These are phyloP conservation scores for Origma solitaria DNA, from an alignment of 2,113 vertebrate species.

Conservation along the genomic window DNA sequence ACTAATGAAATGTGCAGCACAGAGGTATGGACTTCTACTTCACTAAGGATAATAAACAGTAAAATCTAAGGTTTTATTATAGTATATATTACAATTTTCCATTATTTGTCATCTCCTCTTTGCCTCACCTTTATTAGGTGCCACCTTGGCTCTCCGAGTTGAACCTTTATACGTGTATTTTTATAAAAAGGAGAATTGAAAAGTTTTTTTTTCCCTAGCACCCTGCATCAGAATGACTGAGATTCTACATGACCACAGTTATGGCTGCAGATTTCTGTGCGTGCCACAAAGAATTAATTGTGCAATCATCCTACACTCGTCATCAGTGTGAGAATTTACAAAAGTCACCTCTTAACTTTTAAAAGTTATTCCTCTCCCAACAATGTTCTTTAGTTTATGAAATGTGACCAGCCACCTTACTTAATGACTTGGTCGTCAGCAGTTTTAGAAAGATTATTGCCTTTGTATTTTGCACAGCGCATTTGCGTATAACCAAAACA, in stretches of 20 bases:
- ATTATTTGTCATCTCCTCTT: slow-evolving; percentile 54
- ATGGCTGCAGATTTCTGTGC: background rate
- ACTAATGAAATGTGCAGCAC: slow-evolving; percentile 46
- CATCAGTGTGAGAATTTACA: slow-evolving; percentile 31
- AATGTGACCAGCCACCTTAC: slow-evolving; percentile 43
- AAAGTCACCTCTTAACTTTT: slow-evolving; percentile 63
- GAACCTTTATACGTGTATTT: background rate
- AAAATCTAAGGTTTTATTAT: slow-evolving; percentile 46
- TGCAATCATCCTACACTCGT: slow-evolving; percentile 43
- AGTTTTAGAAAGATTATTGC: slow-evolving; percentile 57
- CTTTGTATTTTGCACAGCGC: slow-evolving; percentile 54
- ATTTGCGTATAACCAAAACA: slow-evolving; percentile 49
- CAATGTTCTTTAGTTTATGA: slow-evolving; percentile 47
- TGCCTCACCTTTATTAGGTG: slow-evolving; percentile 49
- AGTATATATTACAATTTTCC: slow-evolving; percentile 38
- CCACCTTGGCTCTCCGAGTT: background rate
- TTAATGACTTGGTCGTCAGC: slow-evolving; percentile 59
- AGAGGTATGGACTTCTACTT: slow-evolving; percentile 14
- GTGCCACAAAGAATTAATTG: slow-evolving; percentile 60
- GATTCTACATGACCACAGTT: background rate
- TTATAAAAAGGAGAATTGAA: slow-evolving; percentile 39
- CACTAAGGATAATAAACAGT: slow-evolving; percentile 57
- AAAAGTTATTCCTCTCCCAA: slow-evolving; percentile 55
- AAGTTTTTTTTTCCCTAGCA: background rate
- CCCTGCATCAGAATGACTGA: slow-evolving; percentile 10